These are phyloP conservation scores for Pygathrix nemaeus DNA, from an alignment of 2,113 vertebrate genomes.

Conservation along the genomic window DNA sequence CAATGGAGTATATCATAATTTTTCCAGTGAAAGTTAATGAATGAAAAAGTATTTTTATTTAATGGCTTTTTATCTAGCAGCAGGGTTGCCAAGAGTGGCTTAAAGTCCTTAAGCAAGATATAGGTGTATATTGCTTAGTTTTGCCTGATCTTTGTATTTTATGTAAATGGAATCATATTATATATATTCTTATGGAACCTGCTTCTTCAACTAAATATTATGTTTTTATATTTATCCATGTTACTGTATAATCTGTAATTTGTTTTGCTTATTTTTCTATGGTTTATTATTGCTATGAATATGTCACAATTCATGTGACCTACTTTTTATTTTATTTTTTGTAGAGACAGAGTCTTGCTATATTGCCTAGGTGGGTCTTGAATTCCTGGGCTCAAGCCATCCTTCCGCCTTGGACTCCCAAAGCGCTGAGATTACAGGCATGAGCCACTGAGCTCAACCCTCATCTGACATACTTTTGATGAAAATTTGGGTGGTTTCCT, in stretches of 20 bases:
- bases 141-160: not conserved
- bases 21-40: not conserved
- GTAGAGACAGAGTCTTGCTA: too few relatives aligned
- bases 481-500: not conserved
- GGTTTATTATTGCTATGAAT: not conserved
- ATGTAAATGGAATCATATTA: not conserved
- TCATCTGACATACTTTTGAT: not conserved
- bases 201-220: not conserved
- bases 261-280: not conserved
- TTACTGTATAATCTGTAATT: not conserved
- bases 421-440: too few relatives aligned
- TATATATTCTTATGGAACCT: not conserved
- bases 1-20: not conserved
- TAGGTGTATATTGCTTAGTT: not conserved
- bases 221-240: not conserved
- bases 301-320: not conserved
- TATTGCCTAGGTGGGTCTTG: too few relatives aligned
- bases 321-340: too few relatives aligned
- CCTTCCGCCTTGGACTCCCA: too few relatives aligned
- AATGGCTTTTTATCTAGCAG: not conserved
- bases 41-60: not conserved
- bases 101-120: not conserved
- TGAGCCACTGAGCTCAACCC: too few relatives aligned
- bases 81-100: not conserved
- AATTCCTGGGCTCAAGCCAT: too few relatives aligned